Evolutionary conservation across 2,797 vertebrate species (phyloP), one percentile per base, ranked within the genome.

Genomic region (Leptodactylus fallax): DNA sequence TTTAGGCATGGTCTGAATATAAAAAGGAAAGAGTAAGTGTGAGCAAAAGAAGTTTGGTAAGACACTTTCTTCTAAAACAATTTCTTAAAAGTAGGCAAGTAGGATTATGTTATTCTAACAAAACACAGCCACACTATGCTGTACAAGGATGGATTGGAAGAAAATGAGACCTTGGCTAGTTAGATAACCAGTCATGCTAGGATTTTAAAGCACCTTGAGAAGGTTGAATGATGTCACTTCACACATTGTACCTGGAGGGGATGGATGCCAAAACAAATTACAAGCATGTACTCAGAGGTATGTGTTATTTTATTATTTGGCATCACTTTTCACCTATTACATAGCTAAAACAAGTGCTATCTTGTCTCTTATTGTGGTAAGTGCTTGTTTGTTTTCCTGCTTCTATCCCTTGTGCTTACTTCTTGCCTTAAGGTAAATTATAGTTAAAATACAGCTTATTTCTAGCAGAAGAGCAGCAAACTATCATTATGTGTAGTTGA

Each of bases 371-470:
- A 49, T 63, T 76, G 16, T 74, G 36, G 23, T 74, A 56, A 36
- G 17, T 77, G 61, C 56, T 82, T 76, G 69, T 77, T 82, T 72
- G 69, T 60, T 87, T 82, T 81, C 53, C n/a, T 60, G 36, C 13
- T 27, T 82, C n/a, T 76, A 74, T 87, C 45, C 36, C 69, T 25
- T 9, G 55, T 74, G 65, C 51, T 86, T 81, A 71, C 49, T 69
- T 79, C 19, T 63, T 61, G 25, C 56, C 79, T 81, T 47, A 6
- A 61, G 58, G 27, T 45, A 81, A n/a, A 47, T 81, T 81, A 81
- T 65, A 63, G 19, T 5, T 49, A 49, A 49, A 49, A 63, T 47
- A n/a, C 58, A 63, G 6, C 21, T 63, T 80, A 79, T 36, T 58
- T 12, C 17, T 63, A 14, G 14, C 56, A n/a, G 47, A 77, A 77